Base-by-base conservation (phyloP, 2,888 invertebrate genomes). In the Ctena decussata region DNA sequence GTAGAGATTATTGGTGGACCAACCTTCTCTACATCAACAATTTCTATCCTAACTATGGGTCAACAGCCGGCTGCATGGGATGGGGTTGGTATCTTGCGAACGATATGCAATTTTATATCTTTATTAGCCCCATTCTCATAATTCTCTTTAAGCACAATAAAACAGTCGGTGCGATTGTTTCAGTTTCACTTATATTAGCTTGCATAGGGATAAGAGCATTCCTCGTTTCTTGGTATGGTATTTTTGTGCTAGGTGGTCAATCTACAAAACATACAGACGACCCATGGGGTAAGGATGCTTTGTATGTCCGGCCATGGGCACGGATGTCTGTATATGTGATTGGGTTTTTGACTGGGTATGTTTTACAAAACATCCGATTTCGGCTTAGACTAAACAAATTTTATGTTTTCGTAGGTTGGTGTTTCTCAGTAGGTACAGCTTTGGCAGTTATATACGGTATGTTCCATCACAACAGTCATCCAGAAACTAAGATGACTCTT, bases 251-350 rank as follows among this genome's bases (percentile, higher is more conserved):
- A 32, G 39, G 30, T 30, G 44, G 41, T 15, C 5, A 5, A 27
- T 18, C 49, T 1, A 75, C 85, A 18, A 86, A 85, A 49, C 85
- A 87, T 53, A 75, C 24, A 32, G 80, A 85, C 65, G 85, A 88
- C 46, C 73, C 79, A 3, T 87, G 80, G 81, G 83, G 57, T 15
- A 30, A 77, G 18, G 44, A 41, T 15, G 79, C 86, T 0, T 32
- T 90, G 6, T 96, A 96, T 88, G 92, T 95, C 27, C 94, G 94
- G 60, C 96, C 96, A 3, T 96, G 95, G 90, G 92, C 94, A 37
- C 91, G 96, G 74, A 95, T 95, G 79, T 94, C 94, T 18, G 95
- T 96, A 2, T 96, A 96, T 88, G 89, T 96, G 21, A 90, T 96
- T 32, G 96, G 96, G n/a, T 88, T 96, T 65, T 57, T 95, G 12